Conservation (phyloP, 2,797 vertebrate species). For the Tamandua tetradactyla region DNA sequence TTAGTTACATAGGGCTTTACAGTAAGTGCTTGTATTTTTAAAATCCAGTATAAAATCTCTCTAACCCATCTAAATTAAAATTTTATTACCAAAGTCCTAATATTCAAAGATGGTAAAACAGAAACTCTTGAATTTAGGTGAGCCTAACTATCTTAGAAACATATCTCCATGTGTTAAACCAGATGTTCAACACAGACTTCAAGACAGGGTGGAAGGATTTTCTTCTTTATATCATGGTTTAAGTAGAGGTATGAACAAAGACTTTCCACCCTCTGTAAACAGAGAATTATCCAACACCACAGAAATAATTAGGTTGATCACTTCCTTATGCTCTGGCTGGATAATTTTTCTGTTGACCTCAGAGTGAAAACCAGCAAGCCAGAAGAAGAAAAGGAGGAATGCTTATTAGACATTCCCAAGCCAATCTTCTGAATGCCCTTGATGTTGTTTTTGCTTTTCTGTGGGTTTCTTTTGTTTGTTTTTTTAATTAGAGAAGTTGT, state of each 20-base stretch:
- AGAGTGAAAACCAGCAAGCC: slow-evolving; percentile 58
- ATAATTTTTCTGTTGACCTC: slow-evolving; percentile 39
- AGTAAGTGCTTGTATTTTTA: neutral
- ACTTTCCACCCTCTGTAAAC: neutral
- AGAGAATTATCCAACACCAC: slow-evolving; percentile 50
- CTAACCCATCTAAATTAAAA: neutral
- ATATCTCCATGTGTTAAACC: neutral
- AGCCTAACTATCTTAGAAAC: neutral
- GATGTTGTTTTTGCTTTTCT: neutral
- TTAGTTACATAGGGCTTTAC: neutral
- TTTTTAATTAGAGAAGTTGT: no score
- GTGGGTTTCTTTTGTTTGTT: neutral
- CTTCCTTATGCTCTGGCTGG: slow-evolving; percentile 53
- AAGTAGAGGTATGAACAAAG: slow-evolving; percentile 40
- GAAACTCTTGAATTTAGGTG: neutral
- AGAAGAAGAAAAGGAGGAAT: slow-evolving; percentile 47
- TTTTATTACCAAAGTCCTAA: neutral
- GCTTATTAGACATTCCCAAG: slow-evolving; percentile 67
- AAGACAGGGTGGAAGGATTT: neutral
- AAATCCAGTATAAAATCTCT: neutral
- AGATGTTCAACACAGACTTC: neutral
- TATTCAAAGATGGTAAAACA: neutral
- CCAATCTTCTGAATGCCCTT: slow-evolving; percentile 68
- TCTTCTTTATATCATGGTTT: neutral
- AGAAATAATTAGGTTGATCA: slow-evolving; percentile 45